These are phyloP conservation scores for Bombus pascuorum DNA, from an alignment of 1,140 invertebrate genomes.

Conservation along the genomic window DNA sequence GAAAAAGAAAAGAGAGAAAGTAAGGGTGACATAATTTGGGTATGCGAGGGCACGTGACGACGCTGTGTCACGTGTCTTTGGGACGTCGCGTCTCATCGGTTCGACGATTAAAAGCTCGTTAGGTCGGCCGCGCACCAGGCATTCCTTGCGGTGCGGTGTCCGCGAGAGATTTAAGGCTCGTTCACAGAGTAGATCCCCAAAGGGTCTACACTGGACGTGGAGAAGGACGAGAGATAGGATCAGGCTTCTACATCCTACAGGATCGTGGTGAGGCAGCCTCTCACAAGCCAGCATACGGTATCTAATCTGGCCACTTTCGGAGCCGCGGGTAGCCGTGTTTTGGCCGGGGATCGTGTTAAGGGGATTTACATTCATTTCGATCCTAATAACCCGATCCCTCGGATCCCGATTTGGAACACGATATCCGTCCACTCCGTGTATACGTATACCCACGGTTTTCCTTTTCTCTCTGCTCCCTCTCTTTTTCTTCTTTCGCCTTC, in stretches of 20 bases:
- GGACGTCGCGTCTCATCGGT: constrained; percentile 42
- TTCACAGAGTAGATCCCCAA: constrained; percentile 20
- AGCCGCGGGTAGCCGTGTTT: constrained; percentile 82
- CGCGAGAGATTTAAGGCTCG: constrained; percentile 62
- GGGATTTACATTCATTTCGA: constrained; percentile 83
- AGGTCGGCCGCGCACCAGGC: constrained; percentile 57
- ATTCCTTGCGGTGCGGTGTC: constrained; percentile 44
- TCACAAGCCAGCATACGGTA: constrained; percentile 61
- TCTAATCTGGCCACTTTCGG: constrained; percentile 81
- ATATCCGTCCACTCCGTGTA: constrained; percentile 71
- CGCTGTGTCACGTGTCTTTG: constrained; percentile 57
- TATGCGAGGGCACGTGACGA: constrained; percentile 58
- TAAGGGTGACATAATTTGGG: constrained; percentile 43
- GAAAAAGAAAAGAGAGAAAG: too few relatives aligned
- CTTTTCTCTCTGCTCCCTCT: background rate
- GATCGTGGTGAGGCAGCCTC: constrained; percentile 58
- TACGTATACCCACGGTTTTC: constrained; percentile 43
- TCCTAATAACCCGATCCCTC: constrained; percentile 82
- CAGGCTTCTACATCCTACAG: constrained; percentile 66
- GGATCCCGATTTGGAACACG: constrained; percentile 82
- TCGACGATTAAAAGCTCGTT: constrained; percentile 69
- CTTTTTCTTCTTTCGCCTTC: background rate
- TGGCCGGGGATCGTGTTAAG: constrained; percentile 82
- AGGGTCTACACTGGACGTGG: background rate
- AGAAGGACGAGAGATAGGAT: constrained; percentile 64